Percentiles rank a stretch among this genome's conserved stretches.
phyloP scores from a whole-genome alignment of 2,113 vertebrate species.

The Rafetus swinhoei region DNA sequence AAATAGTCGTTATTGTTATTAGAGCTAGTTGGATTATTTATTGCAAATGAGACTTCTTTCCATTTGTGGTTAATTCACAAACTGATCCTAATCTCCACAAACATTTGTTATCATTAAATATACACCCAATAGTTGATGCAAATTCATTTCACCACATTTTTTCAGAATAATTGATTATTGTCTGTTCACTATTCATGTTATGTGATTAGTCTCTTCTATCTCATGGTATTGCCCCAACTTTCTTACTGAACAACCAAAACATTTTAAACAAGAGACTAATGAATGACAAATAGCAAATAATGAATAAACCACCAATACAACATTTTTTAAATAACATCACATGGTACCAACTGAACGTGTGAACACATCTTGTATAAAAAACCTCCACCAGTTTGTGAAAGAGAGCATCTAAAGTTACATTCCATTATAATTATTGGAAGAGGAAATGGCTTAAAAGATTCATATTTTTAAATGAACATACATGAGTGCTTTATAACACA shows the following conservation, averaged over 20 bases:
- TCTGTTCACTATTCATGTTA: neutral
- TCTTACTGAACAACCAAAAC: neutral
- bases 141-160: neutral
- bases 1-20: neutral
- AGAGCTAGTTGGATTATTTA: neutral
- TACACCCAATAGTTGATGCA: neutral
- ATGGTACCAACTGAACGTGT: neutral
- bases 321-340: neutral
- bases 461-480: neutral
- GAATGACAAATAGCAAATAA: neutral
- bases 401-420: neutral
- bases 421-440: neutral
- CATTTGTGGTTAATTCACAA: neutral
- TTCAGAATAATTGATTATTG: neutral
- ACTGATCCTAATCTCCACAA: neutral
- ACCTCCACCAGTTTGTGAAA: neutral
- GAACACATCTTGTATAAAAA: neutral
- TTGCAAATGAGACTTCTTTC: neutral
- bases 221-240: slow-evolving; percentile 4
- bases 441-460: neutral
- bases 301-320: neutral
- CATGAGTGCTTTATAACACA: neutral
- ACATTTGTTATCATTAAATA: neutral
- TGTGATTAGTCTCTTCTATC: slow-evolving; percentile 26
- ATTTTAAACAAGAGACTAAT: neutral